Evolutionary conservation across 2,113 vertebrate species (phyloP), one percentile per base, ranked within the genome.

Genomic region (Brachirus orientalis): DNA sequence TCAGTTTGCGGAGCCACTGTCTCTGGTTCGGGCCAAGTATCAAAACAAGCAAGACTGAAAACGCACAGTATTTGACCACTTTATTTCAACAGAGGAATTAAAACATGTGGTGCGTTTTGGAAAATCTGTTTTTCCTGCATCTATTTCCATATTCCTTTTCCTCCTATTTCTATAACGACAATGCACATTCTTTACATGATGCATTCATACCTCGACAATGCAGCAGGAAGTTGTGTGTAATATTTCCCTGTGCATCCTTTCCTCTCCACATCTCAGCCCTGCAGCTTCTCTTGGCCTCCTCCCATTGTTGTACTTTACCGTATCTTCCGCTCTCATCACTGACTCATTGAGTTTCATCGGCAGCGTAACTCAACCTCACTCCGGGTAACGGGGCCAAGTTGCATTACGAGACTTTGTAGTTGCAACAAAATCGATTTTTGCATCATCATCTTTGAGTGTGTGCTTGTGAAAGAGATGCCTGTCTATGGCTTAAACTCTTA

Each of bases 381-480:
- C 63, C 3, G 16, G 33, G 69, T 55, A 66, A 41, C 8, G 1
- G 16, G 10, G 59, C 77, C 57, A 33, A 50, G 78, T 20, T 62
- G 46, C 20, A 71, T 41, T 14, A 48, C 14, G n/a, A 81, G 69
- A 61, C 47, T 14, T 18, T 53, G 73, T 77, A 79, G 80, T 84
- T 82, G 77, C 69, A 67, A 40, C 11, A 48, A 61, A 68, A 85
- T 88, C 2, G 33, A 88, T 85, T 75, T 76, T 59, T 69, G 72
- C 33, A 19, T 68, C 44, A 14, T 48, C 10, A n/a, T 9, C 8
- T 22, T 13, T 56, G 17, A 35, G 6, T 14, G 13, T 61, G 28
- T 48, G 28, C 11, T 58, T 72, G 51, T 20, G 10, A 38, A 20
- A 11, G 63, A 48, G 54, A 9, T 16, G 63, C 47, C 19, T 19